These are phyloP conservation scores for Timema podura DNA, from an alignment of 2,888 invertebrate genomes.

Conservation along the genomic window DNA sequence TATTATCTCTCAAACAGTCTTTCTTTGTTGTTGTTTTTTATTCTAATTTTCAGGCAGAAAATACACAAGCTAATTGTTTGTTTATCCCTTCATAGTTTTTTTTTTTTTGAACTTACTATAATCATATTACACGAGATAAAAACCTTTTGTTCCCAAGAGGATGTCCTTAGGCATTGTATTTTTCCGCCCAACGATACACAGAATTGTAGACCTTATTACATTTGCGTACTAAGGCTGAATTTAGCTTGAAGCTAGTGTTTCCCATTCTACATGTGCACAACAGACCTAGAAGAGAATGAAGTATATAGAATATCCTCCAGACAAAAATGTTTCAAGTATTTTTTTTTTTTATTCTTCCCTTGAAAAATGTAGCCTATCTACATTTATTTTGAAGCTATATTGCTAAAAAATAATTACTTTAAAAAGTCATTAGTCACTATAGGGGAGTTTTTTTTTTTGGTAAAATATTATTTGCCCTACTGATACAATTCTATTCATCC, in stretches of 20 bases:
- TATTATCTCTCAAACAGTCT: background rate
- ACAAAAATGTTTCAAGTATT: no score
- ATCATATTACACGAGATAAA: background rate
- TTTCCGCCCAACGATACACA: background rate
- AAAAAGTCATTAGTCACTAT: no score
- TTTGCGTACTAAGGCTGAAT: constrained; percentile 15
- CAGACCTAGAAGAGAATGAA: background rate
- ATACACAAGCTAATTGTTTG: constrained; percentile 11
- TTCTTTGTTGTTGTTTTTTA: background rate
- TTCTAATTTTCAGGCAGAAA: background rate
- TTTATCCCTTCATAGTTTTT: background rate
- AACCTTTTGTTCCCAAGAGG: constrained; percentile 21
- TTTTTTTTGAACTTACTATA: background rate
- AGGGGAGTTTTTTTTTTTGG: no score
- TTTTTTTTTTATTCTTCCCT: no score
- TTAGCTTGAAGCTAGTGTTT: constrained; percentile 14
- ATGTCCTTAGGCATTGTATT: constrained; percentile 6
- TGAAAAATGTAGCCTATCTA: no score
- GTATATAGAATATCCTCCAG: no score
- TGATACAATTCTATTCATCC: no score
- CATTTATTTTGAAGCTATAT: no score
- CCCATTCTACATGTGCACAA: constrained; percentile 16
- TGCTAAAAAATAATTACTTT: no score
- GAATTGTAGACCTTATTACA: constrained; percentile 14
- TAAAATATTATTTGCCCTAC: no score